Evolutionary conservation across 2,797 vertebrate species (phyloP).

Genomic region (Coccyzus lansbergi): DNA sequence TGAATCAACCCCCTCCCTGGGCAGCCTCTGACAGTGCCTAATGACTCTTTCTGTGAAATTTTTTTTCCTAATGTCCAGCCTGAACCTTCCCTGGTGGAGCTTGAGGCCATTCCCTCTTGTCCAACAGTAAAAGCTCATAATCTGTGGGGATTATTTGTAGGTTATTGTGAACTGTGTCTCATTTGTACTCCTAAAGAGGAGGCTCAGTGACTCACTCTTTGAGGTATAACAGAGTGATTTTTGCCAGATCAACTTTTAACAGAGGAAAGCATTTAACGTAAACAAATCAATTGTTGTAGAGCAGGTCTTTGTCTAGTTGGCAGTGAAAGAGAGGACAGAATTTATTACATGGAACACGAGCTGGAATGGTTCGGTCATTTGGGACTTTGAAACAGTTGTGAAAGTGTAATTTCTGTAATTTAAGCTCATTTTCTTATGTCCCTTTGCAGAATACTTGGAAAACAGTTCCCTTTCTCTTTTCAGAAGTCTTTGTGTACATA

Average conservation of each 20-base stretch:
- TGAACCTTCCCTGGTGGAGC: too few relatives aligned
- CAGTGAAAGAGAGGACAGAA: background rate
- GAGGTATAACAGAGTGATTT: slow-evolving; percentile 17
- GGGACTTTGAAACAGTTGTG: background rate
- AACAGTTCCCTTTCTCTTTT: background rate
- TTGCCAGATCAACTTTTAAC: slow-evolving; percentile 7
- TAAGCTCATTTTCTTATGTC: background rate
- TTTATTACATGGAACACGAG: background rate
- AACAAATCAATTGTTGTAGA: slow-evolving; percentile 12
- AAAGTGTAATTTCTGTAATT: slow-evolving; percentile 7
- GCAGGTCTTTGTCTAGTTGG: background rate
- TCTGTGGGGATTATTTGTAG: background rate
- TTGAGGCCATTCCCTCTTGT: too few relatives aligned
- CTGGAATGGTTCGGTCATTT: background rate
- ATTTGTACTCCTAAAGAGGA: slow-evolving; percentile 25
- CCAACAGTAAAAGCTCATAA: background rate
- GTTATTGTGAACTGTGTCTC: background rate
- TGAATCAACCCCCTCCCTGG: too few relatives aligned
- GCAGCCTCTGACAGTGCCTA: too few relatives aligned
- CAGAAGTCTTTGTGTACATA: background rate
- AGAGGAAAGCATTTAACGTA: background rate
- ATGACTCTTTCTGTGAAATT: too few relatives aligned
- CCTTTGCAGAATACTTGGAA: background rate
- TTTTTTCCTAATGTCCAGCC: too few relatives aligned
- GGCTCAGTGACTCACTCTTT: slow-evolving; percentile 25